Conservation (phyloP, 1,140 invertebrate genomes). For the Reticulitermes speratus region DNA sequence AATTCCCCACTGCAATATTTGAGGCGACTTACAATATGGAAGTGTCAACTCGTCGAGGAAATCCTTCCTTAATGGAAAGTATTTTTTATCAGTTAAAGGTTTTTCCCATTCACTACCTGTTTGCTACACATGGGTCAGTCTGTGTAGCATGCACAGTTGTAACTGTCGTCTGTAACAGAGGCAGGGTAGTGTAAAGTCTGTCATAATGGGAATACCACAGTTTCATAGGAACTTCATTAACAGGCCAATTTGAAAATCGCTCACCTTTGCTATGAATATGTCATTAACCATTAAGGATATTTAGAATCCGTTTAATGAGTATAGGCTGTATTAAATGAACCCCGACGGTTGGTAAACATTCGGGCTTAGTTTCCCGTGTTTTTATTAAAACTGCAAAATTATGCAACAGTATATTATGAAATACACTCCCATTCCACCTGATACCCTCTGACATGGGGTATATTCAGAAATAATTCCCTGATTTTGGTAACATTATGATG, state of each 20-base stretch:
- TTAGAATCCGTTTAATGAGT: background rate
- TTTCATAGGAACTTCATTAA: no score
- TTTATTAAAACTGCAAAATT: background rate
- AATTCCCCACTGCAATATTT: no score
- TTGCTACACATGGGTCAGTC: no score
- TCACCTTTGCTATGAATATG: background rate
- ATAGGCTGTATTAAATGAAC: background rate
- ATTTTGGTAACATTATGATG: slow-evolving; percentile 9
- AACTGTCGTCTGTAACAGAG: no score
- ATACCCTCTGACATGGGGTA: background rate
- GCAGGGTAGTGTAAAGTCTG: no score
- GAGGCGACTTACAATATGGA: no score
- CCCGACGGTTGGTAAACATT: background rate
- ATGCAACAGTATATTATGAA: background rate
- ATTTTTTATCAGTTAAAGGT: no score
- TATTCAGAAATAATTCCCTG: background rate
- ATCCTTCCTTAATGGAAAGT: no score
- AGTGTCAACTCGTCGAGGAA: no score
- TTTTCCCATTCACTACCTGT: no score
- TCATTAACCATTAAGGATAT: background rate
- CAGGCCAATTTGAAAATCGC: background rate
- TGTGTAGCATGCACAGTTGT: no score
- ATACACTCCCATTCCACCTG: background rate
- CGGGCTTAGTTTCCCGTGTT: background rate
- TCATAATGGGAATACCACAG: no score